A percentile compares a stretch with the other conserved stretches of the same genome.
Conservation (phyloP, 2,888 invertebrate genomes). For the Erebia epiphron region DNA sequence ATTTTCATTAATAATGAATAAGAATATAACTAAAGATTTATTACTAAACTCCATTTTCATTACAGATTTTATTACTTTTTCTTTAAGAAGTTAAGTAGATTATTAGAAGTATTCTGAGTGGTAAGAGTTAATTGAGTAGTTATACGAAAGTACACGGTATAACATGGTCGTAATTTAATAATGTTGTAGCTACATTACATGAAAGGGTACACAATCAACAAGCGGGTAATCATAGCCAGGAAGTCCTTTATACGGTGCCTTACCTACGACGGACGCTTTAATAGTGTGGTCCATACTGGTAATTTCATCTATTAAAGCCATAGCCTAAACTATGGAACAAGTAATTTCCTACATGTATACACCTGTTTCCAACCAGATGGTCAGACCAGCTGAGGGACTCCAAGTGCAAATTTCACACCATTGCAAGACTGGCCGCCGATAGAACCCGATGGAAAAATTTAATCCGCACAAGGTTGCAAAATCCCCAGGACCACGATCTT, state of each 20-base stretch:
- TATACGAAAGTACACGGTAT: not conserved
- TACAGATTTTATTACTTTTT: too few species aligned
- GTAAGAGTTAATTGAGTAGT: not conserved
- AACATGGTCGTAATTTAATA: constrained; percentile 3
- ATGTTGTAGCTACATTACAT: not conserved
- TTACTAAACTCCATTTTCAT: too few species aligned
- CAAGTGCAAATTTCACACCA: too few species aligned
- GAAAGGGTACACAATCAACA: not conserved
- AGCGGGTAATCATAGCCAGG: not conserved
- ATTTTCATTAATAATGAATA: too few species aligned
- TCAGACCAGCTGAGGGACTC: too few species aligned
- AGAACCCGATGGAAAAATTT: too few species aligned
- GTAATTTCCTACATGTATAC: not conserved
- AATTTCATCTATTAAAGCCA: not conserved
- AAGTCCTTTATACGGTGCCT: constrained; percentile 3
- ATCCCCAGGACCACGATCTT: too few species aligned
- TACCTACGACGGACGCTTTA: not conserved
- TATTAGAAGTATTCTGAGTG: not conserved
- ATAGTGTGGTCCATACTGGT: not conserved
- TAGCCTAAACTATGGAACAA: not conserved
- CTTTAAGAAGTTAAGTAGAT: too few species aligned
- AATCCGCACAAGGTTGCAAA: too few species aligned
- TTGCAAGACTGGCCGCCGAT: too few species aligned
- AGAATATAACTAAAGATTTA: too few species aligned
- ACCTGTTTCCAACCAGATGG: too few species aligned